Percentiles rank a stretch among this genome's conserved stretches.
Evolutionary conservation across 1,140 invertebrate genomes (phyloP).

Genomic region (Stratiolaelaps scimitus): DNA sequence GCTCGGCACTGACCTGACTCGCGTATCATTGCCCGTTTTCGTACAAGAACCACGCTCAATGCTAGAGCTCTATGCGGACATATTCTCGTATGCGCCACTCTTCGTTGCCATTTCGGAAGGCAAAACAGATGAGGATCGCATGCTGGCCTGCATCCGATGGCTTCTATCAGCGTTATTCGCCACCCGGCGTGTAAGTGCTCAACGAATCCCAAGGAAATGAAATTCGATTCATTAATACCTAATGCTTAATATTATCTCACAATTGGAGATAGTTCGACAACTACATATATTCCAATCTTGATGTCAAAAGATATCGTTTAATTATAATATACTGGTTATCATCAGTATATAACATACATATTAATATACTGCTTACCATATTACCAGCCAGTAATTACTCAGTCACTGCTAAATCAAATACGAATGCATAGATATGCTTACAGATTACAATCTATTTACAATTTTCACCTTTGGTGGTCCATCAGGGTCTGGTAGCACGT

Average conservation of each 20-base stretch:
- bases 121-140: constrained; percentile 41
- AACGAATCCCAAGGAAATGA: constrained; percentile 26
- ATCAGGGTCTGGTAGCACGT: constrained; percentile 46
- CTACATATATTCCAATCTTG: too few species aligned
- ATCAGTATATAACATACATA: too few species aligned
- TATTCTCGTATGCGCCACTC: constrained; percentile 30
- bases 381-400: too few species aligned
- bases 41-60: constrained; percentile 47
- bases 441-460: too few species aligned
- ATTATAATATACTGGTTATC: too few species aligned
- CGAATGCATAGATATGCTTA: too few species aligned
- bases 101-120: constrained; percentile 39
- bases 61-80: constrained; percentile 49
- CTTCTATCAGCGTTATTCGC: constrained; percentile 47
- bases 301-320: too few species aligned
- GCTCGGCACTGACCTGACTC: constrained; percentile 49
- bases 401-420: too few species aligned
- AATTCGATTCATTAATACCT: too few species aligned
- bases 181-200: constrained; percentile 41
- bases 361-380: too few species aligned
- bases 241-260: too few species aligned
- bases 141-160: constrained; percentile 44
- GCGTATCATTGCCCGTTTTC: constrained; percentile 48
- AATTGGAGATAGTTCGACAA: too few species aligned
- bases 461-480: neutral